Percentiles rank a stretch among this genome's conserved stretches.
These are phyloP conservation scores for Porites australiensis DNA, from an alignment of 64 coral and sea anemone genomes.

Conservation along the genomic window DNA sequence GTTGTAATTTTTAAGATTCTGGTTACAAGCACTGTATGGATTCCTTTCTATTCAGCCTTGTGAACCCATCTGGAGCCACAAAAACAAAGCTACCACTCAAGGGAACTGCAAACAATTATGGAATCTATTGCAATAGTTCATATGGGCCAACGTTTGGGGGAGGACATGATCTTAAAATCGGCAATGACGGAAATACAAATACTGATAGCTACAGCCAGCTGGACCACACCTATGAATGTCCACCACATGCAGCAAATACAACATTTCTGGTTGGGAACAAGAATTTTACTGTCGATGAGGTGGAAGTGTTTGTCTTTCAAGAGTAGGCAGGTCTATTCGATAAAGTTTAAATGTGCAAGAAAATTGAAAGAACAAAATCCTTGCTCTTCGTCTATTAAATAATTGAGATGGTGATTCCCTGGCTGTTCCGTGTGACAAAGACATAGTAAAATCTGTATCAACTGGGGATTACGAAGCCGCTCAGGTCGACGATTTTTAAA, in stretches of 20 bases:
- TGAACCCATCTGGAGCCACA: conserved; percentile 31
- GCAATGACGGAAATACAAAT: conserved; percentile 26
- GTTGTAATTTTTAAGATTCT: neutral
- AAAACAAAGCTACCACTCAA: conserved; percentile 41
- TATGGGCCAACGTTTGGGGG: conserved; percentile 69
- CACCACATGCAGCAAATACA: neutral
- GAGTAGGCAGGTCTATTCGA: neutral
- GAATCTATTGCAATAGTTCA: conserved; percentile 18
- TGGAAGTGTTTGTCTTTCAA: conserved; percentile 44
- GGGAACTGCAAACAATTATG: neutral
- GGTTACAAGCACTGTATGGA: conserved; percentile 14
- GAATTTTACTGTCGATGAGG: conserved; percentile 33
- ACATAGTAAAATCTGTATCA: no score
- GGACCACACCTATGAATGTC: conserved; percentile 26
- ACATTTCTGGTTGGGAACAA: conserved; percentile 30
- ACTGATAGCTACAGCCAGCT: neutral
- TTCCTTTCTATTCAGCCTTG: conserved; percentile 73
- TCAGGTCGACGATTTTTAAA: no score
- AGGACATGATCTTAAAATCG: conserved; percentile 41
- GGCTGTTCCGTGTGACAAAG: no score
- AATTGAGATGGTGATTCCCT: no score
- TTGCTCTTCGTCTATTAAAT: no score
- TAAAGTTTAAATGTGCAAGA: no score
- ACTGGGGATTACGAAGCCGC: no score
- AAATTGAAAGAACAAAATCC: no score